Evolutionary conservation across 2,888 invertebrate genomes (phyloP), one percentile per base, ranked within the genome.

Genomic region (Trissonchulus latispiculum): DNA sequence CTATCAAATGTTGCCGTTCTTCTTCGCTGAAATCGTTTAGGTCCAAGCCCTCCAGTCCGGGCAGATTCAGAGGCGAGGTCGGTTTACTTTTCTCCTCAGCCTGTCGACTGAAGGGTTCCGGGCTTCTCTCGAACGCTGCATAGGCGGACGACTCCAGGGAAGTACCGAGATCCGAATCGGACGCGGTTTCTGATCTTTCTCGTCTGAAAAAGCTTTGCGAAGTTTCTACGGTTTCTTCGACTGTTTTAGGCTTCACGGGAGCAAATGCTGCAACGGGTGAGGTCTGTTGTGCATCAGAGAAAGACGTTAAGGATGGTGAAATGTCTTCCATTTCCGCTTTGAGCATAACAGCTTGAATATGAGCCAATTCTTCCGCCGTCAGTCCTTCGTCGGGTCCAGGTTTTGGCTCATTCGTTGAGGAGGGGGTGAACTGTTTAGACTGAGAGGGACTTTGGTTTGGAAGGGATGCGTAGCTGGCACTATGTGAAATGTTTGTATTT

Each of bases 341-440:
- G 67, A 86, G 86, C 86, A 89, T 88, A n/a, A 89, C 88, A 75
- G 86, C 85, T 77, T 87, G 86, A 71, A 89, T 89, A 81, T 87
- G 85, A 73, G 86, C 85, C 70, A 87, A 83, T 80, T 89, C 89
- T 77, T 88, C 88, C 71, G 86, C 86, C 73, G 87, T 87, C 77
- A 89, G 82, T 79, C 72, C 77, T 78, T 15, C 71, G 18, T 62
- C n/a, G 2, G 70, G 70, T 32, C 32, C 32, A 18, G 68, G 68
- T 32, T n/a, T 15, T 67, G 29, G 32, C 2, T n/a, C 68, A 15
- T 18, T 31, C 3, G 2, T 29, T 3, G 3, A 18, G 32, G 29
- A 15, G n/a, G n/a, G n/a, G n/a, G n/a, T n/a, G n/a, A n/a, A n/a
- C n/a, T n/a, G n/a, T n/a, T n/a, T n/a, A n/a, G n/a, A n/a, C n/a